Base-by-base conservation (phyloP, 2,113 vertebrate genomes). In the Laticauda colubrina region DNA sequence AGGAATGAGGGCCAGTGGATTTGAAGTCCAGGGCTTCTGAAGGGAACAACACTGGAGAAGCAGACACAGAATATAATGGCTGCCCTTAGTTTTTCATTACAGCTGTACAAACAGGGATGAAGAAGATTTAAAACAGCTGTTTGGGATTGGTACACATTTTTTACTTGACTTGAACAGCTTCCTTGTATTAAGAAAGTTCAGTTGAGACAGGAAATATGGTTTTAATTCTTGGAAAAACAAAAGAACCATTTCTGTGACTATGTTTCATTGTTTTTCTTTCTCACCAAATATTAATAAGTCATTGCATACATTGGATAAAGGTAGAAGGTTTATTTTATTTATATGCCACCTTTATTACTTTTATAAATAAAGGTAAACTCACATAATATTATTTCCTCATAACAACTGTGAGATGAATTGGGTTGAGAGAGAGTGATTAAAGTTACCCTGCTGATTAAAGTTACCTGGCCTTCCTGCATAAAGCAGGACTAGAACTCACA, bases 131-230 rank as follows among this genome's bases (percentile, higher is more conserved):
- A 97, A 97, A 95, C 97, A 98, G 97, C 97, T 96, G 0, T 93
- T 94, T 92, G 92, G 94, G 94, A 96, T 96, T 94, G 96, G 97
- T 95, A 96, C 96, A 95, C 96, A 96, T 97, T 98, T 97, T 95
- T 96, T 94, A 95, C 95, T 97, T 94, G 2, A 0, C 89, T 94
- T 96, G 95, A 97, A 96, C 97, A 98, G 97, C 97, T 98, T 97
- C 97, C 97, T 97, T 97, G 94, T 96, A 97, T 98, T 98, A 98
- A 97, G 97, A 98, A 96, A 95, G 96, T 96, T 96, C 97, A 97
- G 97, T 97, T 98, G 97, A 97, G 98, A 97, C 97, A 98, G 98
- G 97, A 98, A 98, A 97, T 97, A 97, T 97, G 98, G 97, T 97
- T 98, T 98, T 95, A 97, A 96, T 96, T 97, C 97, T 96, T 98